Base-by-base conservation (phyloP, 1,140 invertebrate species). In the Ceratosolen fusciceps region DNA sequence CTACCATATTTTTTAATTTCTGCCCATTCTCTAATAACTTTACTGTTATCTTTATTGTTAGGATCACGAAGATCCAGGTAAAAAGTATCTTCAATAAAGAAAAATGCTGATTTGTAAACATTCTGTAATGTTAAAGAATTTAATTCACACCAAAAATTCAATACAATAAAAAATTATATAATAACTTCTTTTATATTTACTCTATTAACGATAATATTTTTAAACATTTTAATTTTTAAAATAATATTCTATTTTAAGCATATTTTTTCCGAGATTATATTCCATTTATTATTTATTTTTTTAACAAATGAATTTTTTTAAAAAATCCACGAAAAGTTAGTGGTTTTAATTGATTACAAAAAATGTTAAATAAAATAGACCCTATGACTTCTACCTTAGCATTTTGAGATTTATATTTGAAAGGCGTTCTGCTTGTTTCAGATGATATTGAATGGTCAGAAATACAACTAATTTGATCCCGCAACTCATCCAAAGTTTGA, bases 1-100 rank as follows among this genome's bases (percentile, higher is more conserved):
- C 89, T 86, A 10, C 93, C 92, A 16, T 94, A 82, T 12, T 90
- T 86, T 8, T 90, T 87, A 9, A 83, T 83, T 14, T 84, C 72
- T 1, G 93, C 92, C 95, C 95, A 96, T 3, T 93, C 86, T 14
- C 92, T 88, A 26, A 96, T 93, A 0, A 88, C 86, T 72, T 88
- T 86, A 79, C 93, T 94, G 82, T 94, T 93, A 87, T 96, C 95
- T 68, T 86, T 82, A 85, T 93, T 93, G 0, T 89, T 83, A 1
- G 88, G 83, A 80, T 91, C 83, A 14, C 95, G 91, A 70, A 85
- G 89, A 86, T 97, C 95, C 88, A 95, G 95, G 87, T 96, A 96
- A 88, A 96, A 96, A 39, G 92, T 93, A 80, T 93, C 92, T 85
- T 95, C 93, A 68, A 97, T 95, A 84, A 94, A 96, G 84, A 96